Evolutionary conservation across 2,113 vertebrate genomes (phyloP), one percentile per base, ranked within the genome.

Genomic region (Mixornis gularis): DNA sequence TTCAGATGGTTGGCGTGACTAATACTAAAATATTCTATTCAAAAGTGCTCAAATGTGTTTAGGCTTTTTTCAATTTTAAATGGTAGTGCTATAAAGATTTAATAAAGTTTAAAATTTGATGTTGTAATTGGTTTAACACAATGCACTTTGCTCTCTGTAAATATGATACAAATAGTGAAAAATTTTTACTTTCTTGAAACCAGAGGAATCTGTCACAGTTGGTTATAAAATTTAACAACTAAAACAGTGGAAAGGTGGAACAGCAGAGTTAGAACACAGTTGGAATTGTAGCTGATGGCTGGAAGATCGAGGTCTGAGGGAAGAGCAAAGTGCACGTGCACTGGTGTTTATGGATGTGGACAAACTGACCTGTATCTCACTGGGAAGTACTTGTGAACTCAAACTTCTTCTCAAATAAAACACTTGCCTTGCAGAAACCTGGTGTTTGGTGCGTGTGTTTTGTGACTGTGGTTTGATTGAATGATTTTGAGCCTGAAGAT

Each of bases 351-450:
- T 71, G 44, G 18, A n/a, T 86, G 41, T 68, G 52, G 83, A 63
- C 40, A 85, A 65, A 65, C 71, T 3, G 3, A 38, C 32, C 7
- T 65, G 9, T 48, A 12, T 51, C 68, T 21, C 55, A 36, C 9
- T 66, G 55, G 38, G 44, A 85, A 76, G 8, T 59, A 26, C 22
- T 10, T 7, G 34, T 78, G 79, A 86, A 71, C 30, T 88, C 43
- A 12, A 14, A 24, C 40, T 89, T 38, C 58, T 77, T 58, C 86
- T 84, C 64, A 62, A 96, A 93, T 96, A 97, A 95, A 96, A 74
- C 17, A 71, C 34, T 80, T 73, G 79, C 53, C 62, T 76, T 92
- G 86, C 53, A 84, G 48, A 86, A 93, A 68, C 48, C 25, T 6
- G 2, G 38, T 0, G 0, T 5, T 53, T 1, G 2, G 12, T 64